A percentile compares a stretch with the other conserved stretches of the same genome.
Conservation (phyloP, 2,113 vertebrate genomes). For the Chrysochloris asiatica region DNA sequence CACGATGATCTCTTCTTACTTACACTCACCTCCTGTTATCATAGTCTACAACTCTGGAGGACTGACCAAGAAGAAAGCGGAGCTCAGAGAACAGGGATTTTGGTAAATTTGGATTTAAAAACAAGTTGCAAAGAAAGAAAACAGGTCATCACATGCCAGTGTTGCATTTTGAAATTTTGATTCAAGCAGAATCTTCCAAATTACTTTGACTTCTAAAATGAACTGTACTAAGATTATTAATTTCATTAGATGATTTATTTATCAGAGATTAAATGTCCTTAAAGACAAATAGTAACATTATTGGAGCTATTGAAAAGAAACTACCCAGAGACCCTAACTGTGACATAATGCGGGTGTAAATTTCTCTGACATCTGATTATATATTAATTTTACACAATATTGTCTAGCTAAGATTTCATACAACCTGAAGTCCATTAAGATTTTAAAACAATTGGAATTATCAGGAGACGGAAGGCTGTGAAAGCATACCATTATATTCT, state of each 20-base stretch:
- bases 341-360: not conserved
- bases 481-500: not conserved
- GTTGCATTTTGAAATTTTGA: not conserved
- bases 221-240: not conserved
- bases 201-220: not conserved
- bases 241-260: not conserved
- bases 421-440: not conserved
- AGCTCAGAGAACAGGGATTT: not conserved
- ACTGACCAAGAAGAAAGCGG: not conserved
- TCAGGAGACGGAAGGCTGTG: not conserved
- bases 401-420: conserved; percentile 32
- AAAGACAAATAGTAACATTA: not conserved
- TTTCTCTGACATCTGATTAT: conserved; percentile 14
- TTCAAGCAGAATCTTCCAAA: not conserved
- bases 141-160: not conserved
- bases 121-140: not conserved
- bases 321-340: not conserved
- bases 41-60: not conserved
- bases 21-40: not conserved
- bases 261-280: not conserved
- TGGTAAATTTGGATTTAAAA: conserved; percentile 2
- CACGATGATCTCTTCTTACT: not conserved
- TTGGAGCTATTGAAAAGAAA: conserved; percentile 27
- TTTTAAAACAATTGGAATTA: conserved; percentile 1
- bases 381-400: conserved; percentile 6